Evolutionary conservation across 2,797 vertebrate species (phyloP), one percentile per base, ranked within the genome.

Genomic region (Uromys caudimaculatus): DNA sequence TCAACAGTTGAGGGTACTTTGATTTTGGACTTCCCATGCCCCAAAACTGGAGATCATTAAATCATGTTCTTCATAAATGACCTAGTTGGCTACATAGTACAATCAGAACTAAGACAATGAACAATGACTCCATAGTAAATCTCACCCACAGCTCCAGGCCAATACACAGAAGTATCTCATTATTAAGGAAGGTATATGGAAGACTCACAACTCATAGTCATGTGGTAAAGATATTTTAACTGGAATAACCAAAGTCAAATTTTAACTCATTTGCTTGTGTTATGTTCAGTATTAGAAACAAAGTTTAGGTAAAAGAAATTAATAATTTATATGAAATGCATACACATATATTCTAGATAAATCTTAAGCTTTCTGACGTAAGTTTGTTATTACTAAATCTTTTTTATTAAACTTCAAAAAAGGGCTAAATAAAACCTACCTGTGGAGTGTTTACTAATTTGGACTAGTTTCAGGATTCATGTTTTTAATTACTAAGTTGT

Each of bases 401-500:
- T 73, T 95, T 64, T 89, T 41, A 88, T 92, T 88, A 71, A 79
- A 76, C 44, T 91, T 92, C 44, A 89, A 89, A 92, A 89, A 93
- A 95, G 90, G 44, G 7, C 69, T 81, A 94, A 95, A 86, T 92
- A 89, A 97, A 92, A 78, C 35, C 24, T 71, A 91, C 54, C 54
- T 93, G 47, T 77, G 69, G 91, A 88, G 41, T 41, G 47, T 87
- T 91, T 90, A 92, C 89, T 90, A 92, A 93, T 29, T 83, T 96
- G 94, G 19, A n/a, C 54, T 60, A 86, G 95, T 87, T 96, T 97
- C 3, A 91, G 93, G 98, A 97, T 95, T 91, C 0, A 41, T 93
- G 95, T 35, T 97, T 98, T 97, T 93, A 98, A 97, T 98, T 95
- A 98, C 77, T 58, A 97, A 90, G 8, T 52, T 97, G 87, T 19